Evolutionary conservation across 2,888 invertebrate genomes (phyloP).

Genomic region (Aporophyla lueneburgensis): DNA sequence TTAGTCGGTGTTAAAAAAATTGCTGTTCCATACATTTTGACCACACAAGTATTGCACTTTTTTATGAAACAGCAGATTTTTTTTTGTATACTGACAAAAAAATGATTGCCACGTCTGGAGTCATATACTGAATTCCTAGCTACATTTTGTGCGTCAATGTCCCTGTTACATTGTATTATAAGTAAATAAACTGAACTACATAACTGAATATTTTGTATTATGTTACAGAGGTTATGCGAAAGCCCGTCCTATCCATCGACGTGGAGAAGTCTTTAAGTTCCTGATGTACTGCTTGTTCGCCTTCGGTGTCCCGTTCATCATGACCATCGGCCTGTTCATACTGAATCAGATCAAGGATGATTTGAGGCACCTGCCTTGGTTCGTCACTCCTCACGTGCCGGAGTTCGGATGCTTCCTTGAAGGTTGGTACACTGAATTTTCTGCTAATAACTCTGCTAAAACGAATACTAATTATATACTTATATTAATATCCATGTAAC

Average conservation of each 20-base stretch:
- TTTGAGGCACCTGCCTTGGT: slow-evolving; percentile 76
- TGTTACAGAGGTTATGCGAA: slow-evolving; percentile 84
- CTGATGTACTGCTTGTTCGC: slow-evolving; percentile 82
- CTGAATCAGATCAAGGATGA: slow-evolving; percentile 68
- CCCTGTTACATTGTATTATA: neutral
- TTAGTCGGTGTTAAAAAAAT: too few relatives aligned
- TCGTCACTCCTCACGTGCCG: slow-evolving; percentile 79
- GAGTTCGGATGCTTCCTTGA: slow-evolving; percentile 79
- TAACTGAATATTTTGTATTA: neutral
- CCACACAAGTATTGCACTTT: too few relatives aligned
- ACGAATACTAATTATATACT: too few relatives aligned
- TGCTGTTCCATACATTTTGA: too few relatives aligned
- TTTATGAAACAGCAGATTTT: too few relatives aligned
- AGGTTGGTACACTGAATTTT: slow-evolving; percentile 68
- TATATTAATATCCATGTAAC: too few relatives aligned
- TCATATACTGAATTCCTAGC: too few relatives aligned
- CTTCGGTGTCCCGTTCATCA: slow-evolving; percentile 79
- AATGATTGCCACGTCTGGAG: too few relatives aligned
- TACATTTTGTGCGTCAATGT: too few relatives aligned
- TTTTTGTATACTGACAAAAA: too few relatives aligned
- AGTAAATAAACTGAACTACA: neutral
- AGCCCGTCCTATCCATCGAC: slow-evolving; percentile 83
- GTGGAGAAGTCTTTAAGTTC: slow-evolving; percentile 83
- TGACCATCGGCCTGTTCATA: slow-evolving; percentile 73
- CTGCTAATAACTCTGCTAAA: neutral